A percentile compares a stretch with the other conserved stretches of the same genome.
These are phyloP conservation scores for Drosophila quinaria DNA, from an alignment of 2,888 invertebrate genomes.

Conservation along the genomic window DNA sequence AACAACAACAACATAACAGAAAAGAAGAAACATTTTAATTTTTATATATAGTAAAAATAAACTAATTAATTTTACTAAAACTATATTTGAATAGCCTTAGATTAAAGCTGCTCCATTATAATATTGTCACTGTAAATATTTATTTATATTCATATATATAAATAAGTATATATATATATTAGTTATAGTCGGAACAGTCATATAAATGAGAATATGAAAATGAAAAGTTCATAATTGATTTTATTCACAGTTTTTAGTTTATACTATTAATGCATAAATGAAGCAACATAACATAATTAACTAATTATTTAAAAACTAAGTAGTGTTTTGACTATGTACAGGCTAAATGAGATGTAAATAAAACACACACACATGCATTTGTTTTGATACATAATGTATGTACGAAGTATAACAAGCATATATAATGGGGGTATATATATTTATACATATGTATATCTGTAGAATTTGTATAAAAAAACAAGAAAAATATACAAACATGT, in stretches of 20 bases:
- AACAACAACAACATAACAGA: not conserved
- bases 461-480: conserved; percentile 38
- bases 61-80: conserved; percentile 38
- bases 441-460: conserved; percentile 23
- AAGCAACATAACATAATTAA: conserved; percentile 12
- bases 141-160: conserved; percentile 28
- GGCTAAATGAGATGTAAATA: conserved; percentile 58
- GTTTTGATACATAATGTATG: conserved; percentile 61
- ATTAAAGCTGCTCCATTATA: conserved; percentile 34
- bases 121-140: conserved; percentile 27
- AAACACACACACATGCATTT: conserved; percentile 55
- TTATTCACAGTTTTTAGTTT: conserved; percentile 21
- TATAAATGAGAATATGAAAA: conserved; percentile 22
- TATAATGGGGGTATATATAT: conserved; percentile 8
- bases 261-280: conserved; percentile 21
- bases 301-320: conserved; percentile 18
- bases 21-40: conserved; percentile 30
- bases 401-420: conserved; percentile 41
- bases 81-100: conserved; percentile 31
- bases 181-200: conserved; percentile 41
- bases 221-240: conserved; percentile 30
- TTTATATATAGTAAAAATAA: conserved; percentile 40
- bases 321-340: conserved; percentile 57
- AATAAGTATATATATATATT: conserved; percentile 28
- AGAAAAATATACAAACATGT: conserved; percentile 20